phyloP scores from a whole-genome alignment of 2,797 vertebrate genomes.

The Pogoniulus pusillus region DNA sequence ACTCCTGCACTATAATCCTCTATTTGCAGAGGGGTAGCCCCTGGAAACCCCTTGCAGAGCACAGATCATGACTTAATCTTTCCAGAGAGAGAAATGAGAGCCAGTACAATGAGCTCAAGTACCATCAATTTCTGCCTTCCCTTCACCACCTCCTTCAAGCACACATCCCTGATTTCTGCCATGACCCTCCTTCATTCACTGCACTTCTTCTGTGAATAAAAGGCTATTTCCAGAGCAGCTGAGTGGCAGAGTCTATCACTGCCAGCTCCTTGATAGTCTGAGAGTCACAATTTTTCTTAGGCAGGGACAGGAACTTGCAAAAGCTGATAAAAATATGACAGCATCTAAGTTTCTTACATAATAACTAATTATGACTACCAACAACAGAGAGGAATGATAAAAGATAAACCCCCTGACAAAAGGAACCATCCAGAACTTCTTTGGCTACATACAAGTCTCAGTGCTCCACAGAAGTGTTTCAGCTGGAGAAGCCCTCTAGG shows the following conservation, averaged over 20 bases:
- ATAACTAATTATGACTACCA: not conserved
- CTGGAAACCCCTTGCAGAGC: not conserved
- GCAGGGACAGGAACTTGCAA: not conserved
- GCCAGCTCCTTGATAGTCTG: not conserved
- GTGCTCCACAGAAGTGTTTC: no score
- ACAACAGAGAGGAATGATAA: not conserved
- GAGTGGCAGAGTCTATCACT: not conserved
- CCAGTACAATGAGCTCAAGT: not conserved
- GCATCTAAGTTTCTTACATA: constrained; percentile 16
- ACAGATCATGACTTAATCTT: constrained; percentile 7
- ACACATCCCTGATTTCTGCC: not conserved
- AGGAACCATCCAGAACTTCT: not conserved
- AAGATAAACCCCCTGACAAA: not conserved
- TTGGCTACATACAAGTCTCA: not conserved
- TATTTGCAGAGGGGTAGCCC: not conserved
- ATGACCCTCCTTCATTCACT: not conserved
- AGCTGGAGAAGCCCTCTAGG: no score
- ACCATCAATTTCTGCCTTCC: not conserved
- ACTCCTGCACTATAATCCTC: not conserved
- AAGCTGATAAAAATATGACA: constrained; percentile 6
- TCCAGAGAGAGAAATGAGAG: not conserved
- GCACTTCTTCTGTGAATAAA: constrained; percentile 5
- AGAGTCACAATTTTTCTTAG: not conserved
- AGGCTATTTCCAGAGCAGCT: not conserved
- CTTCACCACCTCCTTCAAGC: not conserved